phyloP scores from a whole-genome alignment of 2,797 vertebrate species.

The Cryptoblepharus egeriae region DNA sequence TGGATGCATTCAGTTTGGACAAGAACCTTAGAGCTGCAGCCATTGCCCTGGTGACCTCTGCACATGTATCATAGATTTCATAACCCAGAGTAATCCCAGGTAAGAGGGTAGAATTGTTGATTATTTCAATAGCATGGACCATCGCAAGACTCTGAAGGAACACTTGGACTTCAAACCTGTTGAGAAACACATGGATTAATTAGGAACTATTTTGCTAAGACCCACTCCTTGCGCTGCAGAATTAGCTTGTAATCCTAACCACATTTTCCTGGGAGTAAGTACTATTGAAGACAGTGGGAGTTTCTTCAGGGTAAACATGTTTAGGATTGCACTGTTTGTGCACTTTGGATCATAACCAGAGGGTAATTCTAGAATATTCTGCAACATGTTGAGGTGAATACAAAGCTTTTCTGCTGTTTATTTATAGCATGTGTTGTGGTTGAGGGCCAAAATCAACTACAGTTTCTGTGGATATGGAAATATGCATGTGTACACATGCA shows the following conservation, averaged over 20 bases:
- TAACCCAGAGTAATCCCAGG: slow-evolving; percentile 83
- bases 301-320: too few relatives aligned
- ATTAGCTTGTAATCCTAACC: not conserved
- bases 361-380: not conserved
- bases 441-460: not conserved
- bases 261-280: too few relatives aligned
- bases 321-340: not conserved
- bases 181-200: slow-evolving; percentile 46
- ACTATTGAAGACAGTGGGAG: too few relatives aligned
- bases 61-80: slow-evolving; percentile 85
- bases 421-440: not conserved
- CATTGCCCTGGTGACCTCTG: slow-evolving; percentile 84
- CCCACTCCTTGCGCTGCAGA: too few relatives aligned
- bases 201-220: not conserved
- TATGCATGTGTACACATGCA: too few relatives aligned
- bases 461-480: not conserved
- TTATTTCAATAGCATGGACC: slow-evolving; percentile 84
- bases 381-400: not conserved
- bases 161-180: slow-evolving; percentile 79
- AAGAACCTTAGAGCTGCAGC: slow-evolving; percentile 78
- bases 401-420: not conserved
- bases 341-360: not conserved
- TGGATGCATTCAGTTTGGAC: slow-evolving; percentile 70
- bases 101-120: slow-evolving; percentile 84
- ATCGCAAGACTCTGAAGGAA: slow-evolving; percentile 82